phyloP scores from a whole-genome alignment of 1,140 invertebrate genomes.

The Fragariocoptes setiger region DNA sequence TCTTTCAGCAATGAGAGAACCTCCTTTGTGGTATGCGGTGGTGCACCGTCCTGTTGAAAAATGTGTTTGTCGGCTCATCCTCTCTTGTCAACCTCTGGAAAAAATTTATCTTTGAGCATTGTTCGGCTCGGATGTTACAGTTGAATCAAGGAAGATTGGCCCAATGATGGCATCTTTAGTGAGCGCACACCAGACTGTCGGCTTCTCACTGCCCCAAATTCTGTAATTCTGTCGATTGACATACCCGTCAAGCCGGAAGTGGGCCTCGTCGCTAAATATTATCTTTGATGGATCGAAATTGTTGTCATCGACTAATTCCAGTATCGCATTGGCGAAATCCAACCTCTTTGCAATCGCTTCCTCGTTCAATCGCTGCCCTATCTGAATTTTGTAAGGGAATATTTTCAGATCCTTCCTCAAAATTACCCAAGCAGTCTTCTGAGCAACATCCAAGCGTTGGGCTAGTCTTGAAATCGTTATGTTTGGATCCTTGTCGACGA shows the following conservation, averaged over 20 bases:
- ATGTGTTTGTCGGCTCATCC: neutral
- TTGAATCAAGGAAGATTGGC: conserved; percentile 1
- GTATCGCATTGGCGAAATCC: neutral
- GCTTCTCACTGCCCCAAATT: conserved; percentile 10
- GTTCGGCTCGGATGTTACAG: neutral
- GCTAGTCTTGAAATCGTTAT: no score
- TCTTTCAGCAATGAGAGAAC: neutral
- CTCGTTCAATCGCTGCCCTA: neutral
- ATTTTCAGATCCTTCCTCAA: neutral
- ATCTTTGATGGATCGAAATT: neutral
- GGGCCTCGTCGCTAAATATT: conserved; percentile 1
- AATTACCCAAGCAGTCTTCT: neutral
- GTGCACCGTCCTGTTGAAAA: neutral
- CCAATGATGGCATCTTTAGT: neutral
- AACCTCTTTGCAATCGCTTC: neutral
- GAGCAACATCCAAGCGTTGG: no score
- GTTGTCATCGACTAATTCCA: neutral
- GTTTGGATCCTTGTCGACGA: no score
- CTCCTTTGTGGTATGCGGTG: neutral
- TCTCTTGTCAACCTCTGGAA: neutral
- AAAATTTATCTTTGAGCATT: neutral
- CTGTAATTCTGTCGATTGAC: conserved; percentile 11
- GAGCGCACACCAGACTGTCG: conserved; percentile 3
- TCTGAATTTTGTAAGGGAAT: conserved; percentile 1
- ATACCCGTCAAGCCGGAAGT: conserved; percentile 3